phyloP scores from a whole-genome alignment of 2,113 vertebrate genomes.

The Noturus placidus region DNA sequence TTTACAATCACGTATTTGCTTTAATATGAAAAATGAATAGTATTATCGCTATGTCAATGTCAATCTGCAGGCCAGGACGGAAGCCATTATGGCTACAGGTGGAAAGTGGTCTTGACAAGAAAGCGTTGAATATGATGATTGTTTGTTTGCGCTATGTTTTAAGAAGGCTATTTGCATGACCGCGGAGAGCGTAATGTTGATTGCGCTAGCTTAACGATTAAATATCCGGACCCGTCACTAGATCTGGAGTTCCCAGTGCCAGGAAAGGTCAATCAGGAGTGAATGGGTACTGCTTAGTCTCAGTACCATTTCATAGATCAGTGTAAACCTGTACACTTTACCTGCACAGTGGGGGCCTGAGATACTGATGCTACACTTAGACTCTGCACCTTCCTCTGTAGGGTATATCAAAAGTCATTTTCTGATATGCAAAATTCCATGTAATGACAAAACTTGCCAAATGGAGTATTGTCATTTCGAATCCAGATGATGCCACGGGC shows the following conservation, averaged over 20 bases:
- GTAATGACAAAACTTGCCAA: neutral
- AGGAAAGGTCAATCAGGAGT: neutral
- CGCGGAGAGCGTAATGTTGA: neutral
- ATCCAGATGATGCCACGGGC: neutral
- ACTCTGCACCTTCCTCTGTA: neutral
- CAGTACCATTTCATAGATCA: neutral
- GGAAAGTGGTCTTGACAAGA: neutral
- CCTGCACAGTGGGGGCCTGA: neutral
- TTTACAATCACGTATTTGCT: neutral
- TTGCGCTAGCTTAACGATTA: neutral
- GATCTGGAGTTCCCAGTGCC: neutral
- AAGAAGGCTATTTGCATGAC: neutral
- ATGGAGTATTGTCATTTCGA: neutral
- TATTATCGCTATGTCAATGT: neutral
- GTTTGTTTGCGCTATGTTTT: neutral
- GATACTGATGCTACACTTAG: neutral
- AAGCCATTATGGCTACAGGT: constrained; percentile 14
- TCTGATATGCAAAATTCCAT: neutral
- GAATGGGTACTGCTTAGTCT: neutral
- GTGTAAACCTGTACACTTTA: neutral
- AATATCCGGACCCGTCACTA: neutral
- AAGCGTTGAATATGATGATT: neutral
- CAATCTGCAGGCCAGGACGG: constrained; percentile 10
- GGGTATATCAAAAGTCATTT: neutral
- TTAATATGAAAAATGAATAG: neutral